Conservation (phyloP, 2,113 vertebrate genomes). For the Ammodytes dubius region DNA sequence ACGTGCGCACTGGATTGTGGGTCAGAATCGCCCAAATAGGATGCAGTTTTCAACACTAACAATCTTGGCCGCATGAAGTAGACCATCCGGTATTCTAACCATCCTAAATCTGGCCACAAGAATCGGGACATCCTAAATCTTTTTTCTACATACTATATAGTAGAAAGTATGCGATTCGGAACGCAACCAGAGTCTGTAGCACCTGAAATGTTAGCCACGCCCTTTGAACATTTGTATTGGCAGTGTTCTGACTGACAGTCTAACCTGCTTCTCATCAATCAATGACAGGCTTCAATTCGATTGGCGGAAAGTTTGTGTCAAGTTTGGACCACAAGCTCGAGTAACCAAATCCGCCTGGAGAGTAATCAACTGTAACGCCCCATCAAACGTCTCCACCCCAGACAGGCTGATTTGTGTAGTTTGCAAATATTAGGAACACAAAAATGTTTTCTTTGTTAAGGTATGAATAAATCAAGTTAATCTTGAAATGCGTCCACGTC, state of each 20-base stretch:
- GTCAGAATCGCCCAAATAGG: too few species aligned
- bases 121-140: too few species aligned
- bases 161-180: too few species aligned
- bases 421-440: slow-evolving; percentile 5
- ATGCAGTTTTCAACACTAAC: too few species aligned
- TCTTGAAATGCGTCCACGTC: not conserved
- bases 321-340: slow-evolving; percentile 32
- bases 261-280: slow-evolving; percentile 60
- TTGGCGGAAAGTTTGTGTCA: slow-evolving; percentile 39
- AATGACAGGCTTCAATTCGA: slow-evolving; percentile 42
- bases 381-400: slow-evolving; percentile 30
- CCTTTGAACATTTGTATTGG: slow-evolving; percentile 58
- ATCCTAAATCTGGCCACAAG: too few species aligned
- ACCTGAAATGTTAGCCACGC: slow-evolving; percentile 51
- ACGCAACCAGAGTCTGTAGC: too few species aligned
- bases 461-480: not conserved
- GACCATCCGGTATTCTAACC: too few species aligned
- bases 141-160: too few species aligned
- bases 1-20: too few species aligned
- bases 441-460: not conserved
- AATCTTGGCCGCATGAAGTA: too few species aligned
- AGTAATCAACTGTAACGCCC: slow-evolving; percentile 43
- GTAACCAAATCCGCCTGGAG: slow-evolving; percentile 47
- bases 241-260: slow-evolving; percentile 17
- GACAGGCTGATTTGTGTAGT: slow-evolving; percentile 19